Evolutionary conservation across 2,797 vertebrate genomes (phyloP).

Genomic region (Selene dorsalis): DNA sequence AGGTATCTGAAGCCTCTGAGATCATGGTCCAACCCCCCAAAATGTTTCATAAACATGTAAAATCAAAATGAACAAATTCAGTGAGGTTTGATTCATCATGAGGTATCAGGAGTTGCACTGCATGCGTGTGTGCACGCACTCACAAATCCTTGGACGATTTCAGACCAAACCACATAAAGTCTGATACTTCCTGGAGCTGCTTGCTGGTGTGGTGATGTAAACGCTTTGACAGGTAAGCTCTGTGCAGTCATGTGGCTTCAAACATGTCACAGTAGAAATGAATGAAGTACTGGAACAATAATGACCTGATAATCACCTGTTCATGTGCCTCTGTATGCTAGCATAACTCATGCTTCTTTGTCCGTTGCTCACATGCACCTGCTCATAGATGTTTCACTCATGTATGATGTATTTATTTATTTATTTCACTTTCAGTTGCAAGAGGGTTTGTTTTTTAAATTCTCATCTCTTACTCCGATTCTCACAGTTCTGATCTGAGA

Average conservation of each 20-base stretch:
- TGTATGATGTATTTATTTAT: neutral
- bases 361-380: too few species aligned
- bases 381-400: neutral
- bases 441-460: neutral
- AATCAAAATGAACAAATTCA: too few species aligned
- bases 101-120: too few species aligned
- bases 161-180: conserved; percentile 10
- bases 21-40: too few species aligned
- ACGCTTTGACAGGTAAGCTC: neutral
- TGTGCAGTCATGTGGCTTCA: neutral
- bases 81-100: too few species aligned
- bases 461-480: neutral
- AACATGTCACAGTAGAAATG: neutral
- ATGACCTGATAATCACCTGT: neutral
- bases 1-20: too few species aligned
- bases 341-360: too few species aligned
- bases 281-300: neutral
- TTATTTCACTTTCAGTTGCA: neutral
- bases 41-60: too few species aligned
- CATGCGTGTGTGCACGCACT: neutral
- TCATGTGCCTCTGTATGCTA: neutral
- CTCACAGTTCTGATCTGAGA: neutral
- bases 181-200: fast-evolving
- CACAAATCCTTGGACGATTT: neutral
- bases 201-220: neutral